A percentile compares a stretch with the other conserved stretches of the same genome.
These are phyloP conservation scores for Brachirus orientalis DNA, from an alignment of 2,113 vertebrate species.

Conservation along the genomic window DNA sequence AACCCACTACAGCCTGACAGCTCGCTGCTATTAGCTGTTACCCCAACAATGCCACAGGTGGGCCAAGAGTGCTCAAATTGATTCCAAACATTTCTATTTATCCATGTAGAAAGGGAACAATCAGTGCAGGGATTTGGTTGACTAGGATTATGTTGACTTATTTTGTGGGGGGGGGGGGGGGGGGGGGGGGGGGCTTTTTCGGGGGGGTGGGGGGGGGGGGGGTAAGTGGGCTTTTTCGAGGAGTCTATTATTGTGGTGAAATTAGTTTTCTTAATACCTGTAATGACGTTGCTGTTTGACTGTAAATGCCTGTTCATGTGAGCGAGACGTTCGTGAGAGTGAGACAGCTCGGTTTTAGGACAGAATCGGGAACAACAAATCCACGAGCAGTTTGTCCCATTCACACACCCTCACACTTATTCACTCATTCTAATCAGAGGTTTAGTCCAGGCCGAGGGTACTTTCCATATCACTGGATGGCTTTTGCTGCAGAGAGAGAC, in stretches of 20 bases:
- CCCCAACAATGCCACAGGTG: slow-evolving; percentile 72
- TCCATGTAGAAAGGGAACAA: slow-evolving; percentile 46
- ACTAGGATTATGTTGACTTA: slow-evolving; percentile 65
- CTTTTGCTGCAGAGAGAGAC: slow-evolving; percentile 34
- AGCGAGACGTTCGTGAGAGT: too few species aligned
- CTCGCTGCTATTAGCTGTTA: slow-evolving; percentile 56
- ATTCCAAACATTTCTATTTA: slow-evolving; percentile 55
- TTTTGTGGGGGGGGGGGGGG: slow-evolving; percentile 43
- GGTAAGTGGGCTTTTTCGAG: slow-evolving; percentile 35
- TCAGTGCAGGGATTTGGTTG: slow-evolving; percentile 58
- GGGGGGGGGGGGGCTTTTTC: slow-evolving; percentile 36
- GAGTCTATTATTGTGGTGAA: slow-evolving; percentile 46
- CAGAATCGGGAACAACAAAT: slow-evolving; percentile 12
- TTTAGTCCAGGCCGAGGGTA: slow-evolving; percentile 30
- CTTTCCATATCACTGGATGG: slow-evolving; percentile 48
- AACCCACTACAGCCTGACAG: slow-evolving; percentile 69
- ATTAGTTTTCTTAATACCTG: slow-evolving; percentile 64
- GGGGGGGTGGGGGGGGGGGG: slow-evolving; percentile 31
- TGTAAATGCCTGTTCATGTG: slow-evolving; percentile 50
- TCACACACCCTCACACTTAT: not conserved
- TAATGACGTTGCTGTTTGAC: slow-evolving; percentile 49
- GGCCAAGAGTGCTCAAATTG: slow-evolving; percentile 41
- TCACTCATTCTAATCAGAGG: slow-evolving; percentile 23
- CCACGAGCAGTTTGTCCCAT: slow-evolving; percentile 8
- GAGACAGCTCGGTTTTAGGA: slow-evolving; percentile 1